phyloP scores from a whole-genome alignment of 2,797 vertebrate genomes.

The Macroramphosus scolopax region DNA sequence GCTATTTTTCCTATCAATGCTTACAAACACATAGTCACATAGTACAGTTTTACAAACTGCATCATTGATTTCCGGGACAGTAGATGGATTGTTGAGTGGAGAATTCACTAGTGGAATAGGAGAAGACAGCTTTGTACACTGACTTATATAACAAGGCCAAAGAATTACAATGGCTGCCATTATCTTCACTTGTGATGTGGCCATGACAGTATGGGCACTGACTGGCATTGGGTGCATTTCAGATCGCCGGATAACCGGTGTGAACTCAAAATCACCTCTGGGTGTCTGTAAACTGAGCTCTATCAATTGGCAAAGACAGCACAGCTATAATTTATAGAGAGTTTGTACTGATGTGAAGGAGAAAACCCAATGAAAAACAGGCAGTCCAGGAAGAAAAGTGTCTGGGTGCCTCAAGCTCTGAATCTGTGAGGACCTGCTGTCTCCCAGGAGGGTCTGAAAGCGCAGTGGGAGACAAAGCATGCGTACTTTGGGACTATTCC shows the following conservation, averaged over 20 bases:
- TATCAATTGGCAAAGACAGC: conserved; percentile 14
- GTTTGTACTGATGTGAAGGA: conserved; percentile 8
- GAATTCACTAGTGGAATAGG: conserved; percentile 32
- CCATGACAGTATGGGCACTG: conserved; percentile 26
- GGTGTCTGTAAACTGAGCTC: conserved; percentile 11
- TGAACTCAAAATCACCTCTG: conserved; percentile 24
- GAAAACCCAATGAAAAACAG: conserved; percentile 21
- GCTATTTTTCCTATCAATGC: background rate
- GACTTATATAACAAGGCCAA: conserved; percentile 32
- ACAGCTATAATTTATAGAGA: conserved; percentile 6
- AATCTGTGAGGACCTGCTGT: conserved; percentile 60
- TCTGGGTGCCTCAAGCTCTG: conserved; percentile 28
- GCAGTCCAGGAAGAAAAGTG: conserved; percentile 20
- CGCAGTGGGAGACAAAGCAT: conserved; percentile 70
- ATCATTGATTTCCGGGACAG: background rate
- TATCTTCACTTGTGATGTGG: conserved; percentile 32
- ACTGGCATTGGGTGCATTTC: conserved; percentile 36
- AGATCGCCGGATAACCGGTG: conserved; percentile 3
- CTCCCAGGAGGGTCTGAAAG: conserved; percentile 49
- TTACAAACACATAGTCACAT: background rate
- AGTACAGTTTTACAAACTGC: background rate
- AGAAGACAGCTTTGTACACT: conserved; percentile 49
- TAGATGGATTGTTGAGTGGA: background rate
- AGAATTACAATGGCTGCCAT: conserved; percentile 46
- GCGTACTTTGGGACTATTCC: conserved; percentile 81